phyloP scores from a whole-genome alignment of 2,888 invertebrate genomes.

The Odontomyia ornata region DNA sequence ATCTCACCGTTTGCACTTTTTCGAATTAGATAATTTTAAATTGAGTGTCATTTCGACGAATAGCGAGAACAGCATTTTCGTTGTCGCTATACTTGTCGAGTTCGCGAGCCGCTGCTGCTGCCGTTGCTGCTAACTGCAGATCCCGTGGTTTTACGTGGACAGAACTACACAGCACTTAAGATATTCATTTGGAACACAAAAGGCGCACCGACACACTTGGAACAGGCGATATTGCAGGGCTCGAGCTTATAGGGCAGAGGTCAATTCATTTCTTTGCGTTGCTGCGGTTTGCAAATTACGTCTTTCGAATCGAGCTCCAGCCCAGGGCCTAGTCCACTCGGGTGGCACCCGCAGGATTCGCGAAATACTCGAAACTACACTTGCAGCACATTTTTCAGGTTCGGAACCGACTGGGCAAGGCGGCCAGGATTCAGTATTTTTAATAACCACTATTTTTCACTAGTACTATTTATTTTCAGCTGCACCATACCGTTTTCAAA shows the following conservation, averaged over 20 bases:
- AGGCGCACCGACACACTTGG: background rate
- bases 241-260: slow-evolving; percentile 23
- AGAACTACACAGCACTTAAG: slow-evolving; percentile 16
- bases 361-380: slow-evolving; percentile 16
- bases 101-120: background rate
- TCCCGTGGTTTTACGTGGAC: slow-evolving; percentile 11
- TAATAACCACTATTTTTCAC: slow-evolving; percentile 32
- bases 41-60: slow-evolving; percentile 32
- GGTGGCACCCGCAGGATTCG: slow-evolving; percentile 10
- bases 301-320: background rate
- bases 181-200: slow-evolving; percentile 13
- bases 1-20: slow-evolving; percentile 56
- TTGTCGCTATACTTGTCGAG: background rate
- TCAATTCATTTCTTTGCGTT: background rate
- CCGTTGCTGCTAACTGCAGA: background rate
- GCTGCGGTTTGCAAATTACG: slow-evolving; percentile 10
- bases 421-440: slow-evolving; percentile 13
- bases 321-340: background rate
- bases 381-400: slow-evolving; percentile 20
- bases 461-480: slow-evolving; percentile 42
- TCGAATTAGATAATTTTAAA: slow-evolving; percentile 50
- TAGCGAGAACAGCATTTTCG: slow-evolving; percentile 32
- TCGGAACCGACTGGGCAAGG: background rate
- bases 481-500: slow-evolving; percentile 50
- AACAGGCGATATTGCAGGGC: background rate